phyloP scores from a whole-genome alignment of 2,888 invertebrate genomes.

The Acrobasis consociella region DNA sequence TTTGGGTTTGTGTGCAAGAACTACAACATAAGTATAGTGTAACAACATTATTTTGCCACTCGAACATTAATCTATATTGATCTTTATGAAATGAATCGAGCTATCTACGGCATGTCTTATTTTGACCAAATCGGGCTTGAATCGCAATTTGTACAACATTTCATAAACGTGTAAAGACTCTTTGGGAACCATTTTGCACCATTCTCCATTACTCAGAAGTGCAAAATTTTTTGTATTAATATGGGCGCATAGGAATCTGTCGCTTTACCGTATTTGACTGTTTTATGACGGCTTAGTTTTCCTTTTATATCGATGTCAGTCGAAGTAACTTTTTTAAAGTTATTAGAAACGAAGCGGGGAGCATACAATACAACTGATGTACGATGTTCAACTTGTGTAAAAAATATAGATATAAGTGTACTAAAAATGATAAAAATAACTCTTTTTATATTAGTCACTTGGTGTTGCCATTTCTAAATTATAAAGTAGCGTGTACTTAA shows the following conservation, averaged over 20 bases:
- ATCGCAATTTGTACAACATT: conserved; percentile 11
- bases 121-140: conserved; percentile 4
- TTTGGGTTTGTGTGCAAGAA: too few species aligned
- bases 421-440: too few species aligned
- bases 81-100: not conserved
- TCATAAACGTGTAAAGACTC: conserved; percentile 6
- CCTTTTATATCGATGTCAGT: not conserved
- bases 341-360: not conserved
- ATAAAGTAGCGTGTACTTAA: too few species aligned
- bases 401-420: too few species aligned
- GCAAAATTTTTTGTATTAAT: conserved; percentile 13
- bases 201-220: not conserved
- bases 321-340: not conserved
- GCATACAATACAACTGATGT: not conserved
- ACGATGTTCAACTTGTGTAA: too few species aligned
- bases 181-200: conserved; percentile 15
- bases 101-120: conserved; percentile 3
- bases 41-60: not conserved
- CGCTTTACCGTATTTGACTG: conserved; percentile 9
- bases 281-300: not conserved
- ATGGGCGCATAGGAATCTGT: conserved; percentile 12
- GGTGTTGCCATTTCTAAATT: too few species aligned
- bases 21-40: too few species aligned
- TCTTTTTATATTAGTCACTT: too few species aligned
- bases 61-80: not conserved